A percentile compares a stretch with the other conserved stretches of the same genome.
phyloP scores from a whole-genome alignment of 2,888 invertebrate species.

The Rhorus exstirpatorius region DNA sequence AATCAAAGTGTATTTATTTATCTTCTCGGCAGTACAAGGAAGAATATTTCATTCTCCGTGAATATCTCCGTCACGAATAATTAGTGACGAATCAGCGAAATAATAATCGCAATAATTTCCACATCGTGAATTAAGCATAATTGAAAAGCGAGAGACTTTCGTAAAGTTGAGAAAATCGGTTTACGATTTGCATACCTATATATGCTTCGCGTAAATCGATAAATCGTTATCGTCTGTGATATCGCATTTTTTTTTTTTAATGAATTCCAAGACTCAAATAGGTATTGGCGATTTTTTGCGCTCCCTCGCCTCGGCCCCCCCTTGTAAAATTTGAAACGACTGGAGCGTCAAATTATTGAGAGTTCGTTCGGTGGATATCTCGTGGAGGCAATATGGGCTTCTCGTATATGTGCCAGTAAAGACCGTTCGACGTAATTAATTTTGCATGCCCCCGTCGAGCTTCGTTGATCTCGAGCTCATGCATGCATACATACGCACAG shows the following conservation, averaged over 20 bases:
- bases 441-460: constrained; percentile 70
- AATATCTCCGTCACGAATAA: not conserved
- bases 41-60: not conserved
- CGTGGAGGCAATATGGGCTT: constrained; percentile 8
- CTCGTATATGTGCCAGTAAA: constrained; percentile 62
- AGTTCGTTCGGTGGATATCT: constrained; percentile 44
- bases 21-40: not conserved
- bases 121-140: not conserved
- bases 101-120: too few species aligned
- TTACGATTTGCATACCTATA: constrained; percentile 13
- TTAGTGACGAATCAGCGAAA: not conserved
- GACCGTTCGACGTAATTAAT: constrained; percentile 77
- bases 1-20: constrained; percentile 45
- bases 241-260: constrained; percentile 12
- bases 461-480: constrained; percentile 64
- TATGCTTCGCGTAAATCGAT: not conserved
- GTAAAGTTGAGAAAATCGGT: not conserved
- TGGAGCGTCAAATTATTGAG: constrained; percentile 68
- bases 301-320: not conserved
- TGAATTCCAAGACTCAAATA: not conserved
- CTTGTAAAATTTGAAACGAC: constrained; percentile 47
- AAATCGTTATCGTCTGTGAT: constrained; percentile 12
- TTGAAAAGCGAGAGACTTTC: not conserved
- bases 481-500: not conserved
- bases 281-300: constrained; percentile 29